Conservation (phyloP, 2,797 vertebrate genomes). For the Botia almorhae region DNA sequence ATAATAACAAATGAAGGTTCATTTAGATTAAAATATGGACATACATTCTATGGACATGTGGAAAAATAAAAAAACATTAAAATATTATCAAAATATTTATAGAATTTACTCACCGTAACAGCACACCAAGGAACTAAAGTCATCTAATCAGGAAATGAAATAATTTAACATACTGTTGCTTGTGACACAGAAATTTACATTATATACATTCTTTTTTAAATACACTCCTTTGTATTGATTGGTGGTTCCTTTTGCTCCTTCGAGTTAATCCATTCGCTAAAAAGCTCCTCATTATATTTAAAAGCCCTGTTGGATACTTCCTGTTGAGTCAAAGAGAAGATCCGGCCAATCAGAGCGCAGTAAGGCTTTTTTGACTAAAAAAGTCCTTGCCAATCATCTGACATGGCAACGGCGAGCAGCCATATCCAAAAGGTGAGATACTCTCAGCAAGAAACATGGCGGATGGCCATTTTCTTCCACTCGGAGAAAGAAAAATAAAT, state of each 20-base stretch:
- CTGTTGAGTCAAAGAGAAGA: conserved; percentile 56
- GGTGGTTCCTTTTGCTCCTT: conserved; percentile 45
- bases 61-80: conserved; percentile 58
- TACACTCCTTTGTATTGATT: conserved; percentile 66
- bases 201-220: conserved; percentile 77
- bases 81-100: conserved; percentile 73
- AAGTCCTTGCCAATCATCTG: conserved; percentile 54
- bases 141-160: conserved; percentile 70
- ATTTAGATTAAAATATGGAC: conserved; percentile 46
- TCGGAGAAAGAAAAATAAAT: conserved; percentile 64
- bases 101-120: conserved; percentile 71
- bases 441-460: conserved; percentile 63
- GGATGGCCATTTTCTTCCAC: conserved; percentile 60
- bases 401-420: conserved; percentile 47
- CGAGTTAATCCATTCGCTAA: conserved; percentile 54
- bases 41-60: conserved; percentile 58
- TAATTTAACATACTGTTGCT: conserved; percentile 73
- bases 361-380: conserved; percentile 52
- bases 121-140: conserved; percentile 71
- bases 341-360: conserved; percentile 57
- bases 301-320: conserved; percentile 56
- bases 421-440: conserved; percentile 48
- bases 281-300: conserved; percentile 53
- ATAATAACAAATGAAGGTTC: conserved; percentile 33
- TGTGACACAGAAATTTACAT: conserved; percentile 75